Evolutionary conservation across 1,140 invertebrate species (phyloP).

Genomic region (Drosophila santomea): DNA sequence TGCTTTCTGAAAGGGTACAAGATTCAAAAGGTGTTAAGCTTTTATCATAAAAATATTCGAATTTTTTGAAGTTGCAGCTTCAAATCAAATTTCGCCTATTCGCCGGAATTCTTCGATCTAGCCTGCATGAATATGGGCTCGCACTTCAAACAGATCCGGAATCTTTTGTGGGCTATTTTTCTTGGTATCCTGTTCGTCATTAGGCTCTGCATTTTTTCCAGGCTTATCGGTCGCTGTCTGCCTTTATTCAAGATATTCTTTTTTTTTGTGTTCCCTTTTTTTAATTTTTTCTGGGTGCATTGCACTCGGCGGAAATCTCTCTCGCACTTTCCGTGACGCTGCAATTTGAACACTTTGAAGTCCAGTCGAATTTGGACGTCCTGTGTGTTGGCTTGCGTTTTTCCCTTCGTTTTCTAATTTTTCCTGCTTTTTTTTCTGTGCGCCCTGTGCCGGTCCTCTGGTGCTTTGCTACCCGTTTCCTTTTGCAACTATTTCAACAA

Average conservation of each 20-base stretch:
- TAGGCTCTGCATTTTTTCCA: constrained; percentile 57
- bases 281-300: constrained; percentile 37
- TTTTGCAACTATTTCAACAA: constrained; percentile 82
- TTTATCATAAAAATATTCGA: too few species aligned
- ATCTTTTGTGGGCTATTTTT: constrained; percentile 43
- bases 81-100: background rate
- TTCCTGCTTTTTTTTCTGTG: constrained; percentile 14
- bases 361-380: constrained; percentile 74
- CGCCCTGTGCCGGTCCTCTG: constrained; percentile 57
- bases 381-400: constrained; percentile 43
- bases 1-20: too few species aligned
- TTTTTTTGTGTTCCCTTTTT: constrained; percentile 9
- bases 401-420: constrained; percentile 27
- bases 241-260: constrained; percentile 20
- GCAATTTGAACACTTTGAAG: constrained; percentile 82
- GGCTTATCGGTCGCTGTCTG: constrained; percentile 29
- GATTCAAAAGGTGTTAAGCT: too few species aligned
- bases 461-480: constrained; percentile 65
- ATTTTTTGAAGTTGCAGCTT: background rate
- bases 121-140: constrained; percentile 1
- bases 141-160: constrained; percentile 28
- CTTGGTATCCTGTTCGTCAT: constrained; percentile 36
- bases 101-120: constrained; percentile 6
- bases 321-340: constrained; percentile 63
- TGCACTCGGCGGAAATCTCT: constrained; percentile 60